Conservation (phyloP, 2,113 vertebrate species). For the Onychostruthus taczanowskii region DNA sequence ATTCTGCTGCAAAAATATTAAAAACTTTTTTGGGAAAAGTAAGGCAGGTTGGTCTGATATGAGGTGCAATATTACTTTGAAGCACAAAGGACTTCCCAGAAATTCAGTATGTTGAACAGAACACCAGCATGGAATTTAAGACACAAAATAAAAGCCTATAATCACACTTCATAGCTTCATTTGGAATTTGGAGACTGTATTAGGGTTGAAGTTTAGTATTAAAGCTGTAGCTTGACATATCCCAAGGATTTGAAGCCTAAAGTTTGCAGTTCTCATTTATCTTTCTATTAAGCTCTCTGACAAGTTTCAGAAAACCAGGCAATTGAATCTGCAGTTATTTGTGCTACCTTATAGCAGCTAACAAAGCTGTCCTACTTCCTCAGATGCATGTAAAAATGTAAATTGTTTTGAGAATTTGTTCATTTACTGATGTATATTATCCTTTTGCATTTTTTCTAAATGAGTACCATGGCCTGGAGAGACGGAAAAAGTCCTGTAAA, state of each 20-base stretch:
- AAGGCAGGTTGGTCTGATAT: neutral
- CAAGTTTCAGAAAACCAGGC: conserved; percentile 1
- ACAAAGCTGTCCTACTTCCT: neutral
- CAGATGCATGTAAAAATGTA: neutral
- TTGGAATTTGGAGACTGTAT: neutral
- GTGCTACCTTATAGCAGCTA: neutral
- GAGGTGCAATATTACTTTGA: neutral
- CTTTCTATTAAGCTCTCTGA: conserved; percentile 17
- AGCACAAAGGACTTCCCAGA: neutral
- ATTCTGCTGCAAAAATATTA: neutral
- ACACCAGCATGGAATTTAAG: neutral
- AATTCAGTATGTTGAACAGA: neutral
- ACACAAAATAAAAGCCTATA: neutral
- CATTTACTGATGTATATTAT: neutral
- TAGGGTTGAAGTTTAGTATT: neutral
- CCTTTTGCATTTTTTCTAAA: neutral
- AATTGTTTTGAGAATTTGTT: conserved; percentile 7
- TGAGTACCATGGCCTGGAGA: neutral
- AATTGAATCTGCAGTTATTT: neutral
- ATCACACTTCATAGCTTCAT: neutral
- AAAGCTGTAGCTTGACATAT: neutral
- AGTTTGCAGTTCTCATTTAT: neutral
- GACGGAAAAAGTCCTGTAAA: neutral
- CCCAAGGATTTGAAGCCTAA: neutral
- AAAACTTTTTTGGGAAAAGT: neutral